Evolutionary conservation across 2,113 vertebrate genomes (phyloP).

Genomic region (Poicephalus meyeri): DNA sequence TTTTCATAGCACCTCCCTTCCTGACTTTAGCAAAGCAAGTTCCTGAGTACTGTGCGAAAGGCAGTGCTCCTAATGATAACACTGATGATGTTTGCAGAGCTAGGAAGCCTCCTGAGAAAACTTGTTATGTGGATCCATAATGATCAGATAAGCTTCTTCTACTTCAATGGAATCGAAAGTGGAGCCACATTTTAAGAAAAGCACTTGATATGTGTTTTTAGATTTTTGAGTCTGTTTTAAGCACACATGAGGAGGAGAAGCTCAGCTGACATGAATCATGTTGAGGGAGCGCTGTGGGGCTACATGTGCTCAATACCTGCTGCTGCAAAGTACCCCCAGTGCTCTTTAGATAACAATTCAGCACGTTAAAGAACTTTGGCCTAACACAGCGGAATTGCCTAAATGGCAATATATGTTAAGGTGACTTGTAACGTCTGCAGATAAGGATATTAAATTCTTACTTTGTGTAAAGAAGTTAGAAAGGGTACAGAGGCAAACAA

Average conservation of each 20-base stretch:
- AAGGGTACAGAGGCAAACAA: background rate
- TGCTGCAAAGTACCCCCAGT: background rate
- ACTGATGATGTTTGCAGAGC: slow-evolving; percentile 15
- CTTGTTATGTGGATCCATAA: background rate
- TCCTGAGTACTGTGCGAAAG: slow-evolving; percentile 46
- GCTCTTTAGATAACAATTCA: background rate
- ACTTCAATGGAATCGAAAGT: background rate
- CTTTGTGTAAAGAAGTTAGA: background rate
- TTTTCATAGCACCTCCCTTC: slow-evolving; percentile 42
- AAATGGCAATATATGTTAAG: background rate
- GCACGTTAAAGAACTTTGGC: background rate
- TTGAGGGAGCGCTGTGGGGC: background rate
- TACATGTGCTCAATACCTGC: background rate
- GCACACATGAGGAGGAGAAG: background rate
- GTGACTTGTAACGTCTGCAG: background rate
- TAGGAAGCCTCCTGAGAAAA: slow-evolving; percentile 11
- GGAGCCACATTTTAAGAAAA: background rate
- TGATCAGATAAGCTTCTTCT: slow-evolving; percentile 15
- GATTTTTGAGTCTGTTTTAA: background rate
- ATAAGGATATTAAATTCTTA: background rate
- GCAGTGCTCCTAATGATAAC: slow-evolving; percentile 37
- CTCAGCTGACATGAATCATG: background rate
- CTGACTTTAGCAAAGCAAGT: slow-evolving; percentile 33
- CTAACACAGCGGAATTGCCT: background rate
- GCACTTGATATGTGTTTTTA: background rate